Evolutionary conservation across 1,140 invertebrate genomes (phyloP).

Genomic region (Mizuhopecten yessoensis): DNA sequence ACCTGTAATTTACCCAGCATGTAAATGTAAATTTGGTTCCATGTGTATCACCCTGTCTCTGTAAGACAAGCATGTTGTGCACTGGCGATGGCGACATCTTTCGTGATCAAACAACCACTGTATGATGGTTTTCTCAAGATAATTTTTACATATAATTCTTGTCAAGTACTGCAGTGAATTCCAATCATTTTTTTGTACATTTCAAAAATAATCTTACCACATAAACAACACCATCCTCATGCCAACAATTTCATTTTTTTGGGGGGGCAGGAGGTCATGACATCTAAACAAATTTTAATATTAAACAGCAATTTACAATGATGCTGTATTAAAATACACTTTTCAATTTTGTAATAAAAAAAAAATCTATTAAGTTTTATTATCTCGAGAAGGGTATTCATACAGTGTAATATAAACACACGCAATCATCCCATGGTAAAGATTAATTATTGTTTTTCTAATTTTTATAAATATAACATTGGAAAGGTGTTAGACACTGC

Average conservation of each 20-base stretch:
- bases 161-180: too few species aligned
- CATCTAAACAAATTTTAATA: too few species aligned
- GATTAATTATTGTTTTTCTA: not conserved
- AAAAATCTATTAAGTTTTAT: too few species aligned
- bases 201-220: too few species aligned
- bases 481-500: not conserved
- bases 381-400: conserved; percentile 5
- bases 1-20: not conserved
- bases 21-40: not conserved
- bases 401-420: not conserved
- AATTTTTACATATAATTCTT: not conserved
- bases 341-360: too few species aligned
- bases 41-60: not conserved
- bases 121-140: not conserved
- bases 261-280: too few species aligned
- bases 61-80: not conserved
- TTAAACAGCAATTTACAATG: too few species aligned
- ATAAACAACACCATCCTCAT: too few species aligned
- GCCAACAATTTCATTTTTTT: too few species aligned
- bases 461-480: not conserved
- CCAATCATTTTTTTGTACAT: too few species aligned
- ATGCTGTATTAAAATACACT: too few species aligned
- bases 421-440: not conserved
- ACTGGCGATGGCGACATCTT: not conserved
- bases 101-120: conserved; percentile 30